Conservation (phyloP, 2,888 invertebrate genomes). For the Chorisops tibialis region DNA sequence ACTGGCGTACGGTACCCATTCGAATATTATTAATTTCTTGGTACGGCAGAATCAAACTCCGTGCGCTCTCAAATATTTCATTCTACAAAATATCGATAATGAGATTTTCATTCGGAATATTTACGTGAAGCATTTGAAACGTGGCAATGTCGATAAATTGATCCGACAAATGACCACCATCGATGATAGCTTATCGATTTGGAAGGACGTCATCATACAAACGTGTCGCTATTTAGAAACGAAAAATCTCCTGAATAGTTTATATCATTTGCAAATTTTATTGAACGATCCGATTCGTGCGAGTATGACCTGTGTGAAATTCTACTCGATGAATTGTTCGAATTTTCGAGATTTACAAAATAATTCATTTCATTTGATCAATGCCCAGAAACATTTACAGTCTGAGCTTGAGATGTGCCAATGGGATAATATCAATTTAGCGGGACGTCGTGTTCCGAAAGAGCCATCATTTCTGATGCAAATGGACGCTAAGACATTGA, state of each 20-base stretch:
- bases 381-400: slow-evolving; percentile 65
- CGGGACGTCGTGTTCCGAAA: slow-evolving; percentile 47
- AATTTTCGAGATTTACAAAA: slow-evolving; percentile 57
- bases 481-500: slow-evolving; percentile 68
- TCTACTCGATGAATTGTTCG: slow-evolving; percentile 63
- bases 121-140: slow-evolving; percentile 65
- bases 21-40: slow-evolving; percentile 71
- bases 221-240: slow-evolving; percentile 70
- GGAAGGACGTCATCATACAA: slow-evolving; percentile 68
- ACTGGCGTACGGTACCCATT: slow-evolving; percentile 72
- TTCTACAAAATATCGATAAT: slow-evolving; percentile 60
- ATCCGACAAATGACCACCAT: slow-evolving; percentile 63
- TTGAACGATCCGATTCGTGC: slow-evolving; percentile 73
- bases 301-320: slow-evolving; percentile 73
- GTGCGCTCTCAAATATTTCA: slow-evolving; percentile 67
- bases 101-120: slow-evolving; percentile 71
- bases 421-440: slow-evolving; percentile 53
- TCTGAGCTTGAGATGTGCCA: slow-evolving; percentile 58
- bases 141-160: slow-evolving; percentile 60
- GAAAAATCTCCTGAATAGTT: slow-evolving; percentile 64
- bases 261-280: slow-evolving; percentile 70
- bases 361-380: slow-evolving; percentile 55
- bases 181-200: slow-evolving; percentile 64
- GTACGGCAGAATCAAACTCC: slow-evolving; percentile 67
- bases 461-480: slow-evolving; percentile 64